A percentile compares a stretch with the other conserved stretches of the same genome.
These are phyloP conservation scores for Tenualosa ilisha DNA, from an alignment of 2,797 vertebrate species.

Conservation along the genomic window DNA sequence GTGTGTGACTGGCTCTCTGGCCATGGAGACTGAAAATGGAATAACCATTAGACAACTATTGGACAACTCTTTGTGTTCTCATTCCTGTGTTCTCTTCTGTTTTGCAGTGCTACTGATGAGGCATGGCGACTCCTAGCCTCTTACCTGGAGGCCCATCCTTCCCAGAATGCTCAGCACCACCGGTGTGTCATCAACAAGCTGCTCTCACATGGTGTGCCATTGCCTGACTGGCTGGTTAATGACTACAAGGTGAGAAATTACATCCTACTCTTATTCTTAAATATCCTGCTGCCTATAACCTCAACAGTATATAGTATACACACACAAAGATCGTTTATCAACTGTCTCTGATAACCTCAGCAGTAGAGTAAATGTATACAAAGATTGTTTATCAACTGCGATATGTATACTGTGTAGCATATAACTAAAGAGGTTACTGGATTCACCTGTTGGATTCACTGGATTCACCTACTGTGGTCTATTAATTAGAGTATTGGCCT, in stretches of 20 bases:
- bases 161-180: slow-evolving; percentile 82
- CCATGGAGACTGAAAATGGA: neutral
- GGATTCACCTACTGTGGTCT: too few species aligned
- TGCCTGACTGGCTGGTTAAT: slow-evolving; percentile 91
- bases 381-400: too few species aligned
- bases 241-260: slow-evolving; percentile 84
- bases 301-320: neutral
- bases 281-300: neutral
- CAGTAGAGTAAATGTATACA: too few species aligned
- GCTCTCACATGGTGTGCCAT: slow-evolving; percentile 84
- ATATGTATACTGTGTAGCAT: too few species aligned
- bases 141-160: slow-evolving; percentile 82
- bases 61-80: neutral
- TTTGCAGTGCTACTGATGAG: slow-evolving; percentile 87
- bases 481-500: too few species aligned
- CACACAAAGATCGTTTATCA: too few species aligned
- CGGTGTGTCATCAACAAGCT: slow-evolving; percentile 90
- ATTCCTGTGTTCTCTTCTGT: neutral
- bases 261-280: neutral
- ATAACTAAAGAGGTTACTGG: neutral
- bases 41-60: neutral
- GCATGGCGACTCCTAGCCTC: slow-evolving; percentile 88
- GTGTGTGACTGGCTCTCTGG: slow-evolving; percentile 31
- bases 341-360: too few species aligned
- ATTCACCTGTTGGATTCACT: too few species aligned